Percentiles rank a stretch among this genome's conserved stretches.
phyloP scores from a whole-genome alignment of 1,140 invertebrate species.

The Dreissena rostriformis region DNA sequence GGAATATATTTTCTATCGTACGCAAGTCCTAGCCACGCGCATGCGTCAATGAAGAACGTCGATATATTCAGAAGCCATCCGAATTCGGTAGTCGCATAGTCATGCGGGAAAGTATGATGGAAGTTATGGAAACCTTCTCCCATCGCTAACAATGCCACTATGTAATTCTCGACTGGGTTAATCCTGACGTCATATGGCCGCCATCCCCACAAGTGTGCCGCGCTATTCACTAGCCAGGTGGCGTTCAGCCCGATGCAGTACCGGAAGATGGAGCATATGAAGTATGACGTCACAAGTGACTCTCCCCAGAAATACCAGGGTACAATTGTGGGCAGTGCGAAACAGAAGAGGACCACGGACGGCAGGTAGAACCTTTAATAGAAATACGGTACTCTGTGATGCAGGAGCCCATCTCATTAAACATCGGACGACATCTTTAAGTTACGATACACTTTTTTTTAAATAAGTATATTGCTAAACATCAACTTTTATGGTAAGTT shows the following conservation, averaged over 20 bases:
- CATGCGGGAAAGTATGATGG: conserved; percentile 97
- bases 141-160: conserved; percentile 82
- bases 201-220: conserved; percentile 95
- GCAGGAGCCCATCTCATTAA: too few species aligned
- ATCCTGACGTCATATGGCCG: conserved; percentile 93
- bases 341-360: conserved; percentile 91
- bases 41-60: conserved; percentile 90
- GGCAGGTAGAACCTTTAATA: conserved; percentile 88
- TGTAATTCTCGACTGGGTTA: conserved; percentile 84
- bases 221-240: conserved; percentile 98
- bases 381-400: too few species aligned
- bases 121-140: conserved; percentile 96
- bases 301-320: conserved; percentile 94
- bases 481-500: too few species aligned
- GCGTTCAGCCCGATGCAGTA: conserved; percentile 94
- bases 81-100: conserved; percentile 87
- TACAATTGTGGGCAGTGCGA: conserved; percentile 92
- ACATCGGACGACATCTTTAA: too few species aligned
- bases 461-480: too few species aligned
- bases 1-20: conserved; percentile 94
- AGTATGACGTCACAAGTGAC: conserved; percentile 89
- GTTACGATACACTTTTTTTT: too few species aligned
- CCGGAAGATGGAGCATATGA: conserved; percentile 91
- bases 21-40: conserved; percentile 90
- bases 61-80: conserved; percentile 91